Percentiles rank a stretch among this genome's conserved stretches.
Conservation (phyloP, 2,113 vertebrate species). For the Ia io region DNA sequence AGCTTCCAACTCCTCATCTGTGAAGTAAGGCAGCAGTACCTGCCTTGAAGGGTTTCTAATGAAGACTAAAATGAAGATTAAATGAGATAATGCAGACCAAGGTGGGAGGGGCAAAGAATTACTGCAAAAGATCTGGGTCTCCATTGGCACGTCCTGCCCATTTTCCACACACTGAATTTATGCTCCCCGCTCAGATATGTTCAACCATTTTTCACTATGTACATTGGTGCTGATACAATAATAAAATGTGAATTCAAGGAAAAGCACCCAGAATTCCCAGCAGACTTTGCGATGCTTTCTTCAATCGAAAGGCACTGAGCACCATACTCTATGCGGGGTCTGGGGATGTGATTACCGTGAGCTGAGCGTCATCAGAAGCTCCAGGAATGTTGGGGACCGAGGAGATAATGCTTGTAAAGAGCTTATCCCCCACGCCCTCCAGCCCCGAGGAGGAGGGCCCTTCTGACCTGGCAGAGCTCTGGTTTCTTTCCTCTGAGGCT, state of each 20-base stretch:
- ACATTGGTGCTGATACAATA: neutral
- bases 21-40: neutral
- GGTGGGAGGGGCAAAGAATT: neutral
- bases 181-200: rapidly evolving
- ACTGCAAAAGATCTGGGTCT: neutral
- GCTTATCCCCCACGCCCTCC: rapidly evolving
- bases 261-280: neutral
- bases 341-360: neutral
- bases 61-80: neutral
- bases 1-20: neutral
- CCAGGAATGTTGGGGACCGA: neutral
- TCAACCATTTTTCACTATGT: neutral
- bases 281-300: neutral
- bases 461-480: neutral
- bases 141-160: neutral
- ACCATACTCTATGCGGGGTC: rapidly evolving
- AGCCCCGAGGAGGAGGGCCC: neutral
- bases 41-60: neutral
- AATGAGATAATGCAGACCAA: neutral
- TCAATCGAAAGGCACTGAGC: neutral
- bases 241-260: neutral
- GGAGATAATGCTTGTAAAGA: neutral
- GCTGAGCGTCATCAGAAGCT: neutral
- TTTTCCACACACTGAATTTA: neutral
- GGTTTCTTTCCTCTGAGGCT: neutral